Evolutionary conservation across 2,113 vertebrate genomes (phyloP).

Genomic region (Clarias magur): DNA sequence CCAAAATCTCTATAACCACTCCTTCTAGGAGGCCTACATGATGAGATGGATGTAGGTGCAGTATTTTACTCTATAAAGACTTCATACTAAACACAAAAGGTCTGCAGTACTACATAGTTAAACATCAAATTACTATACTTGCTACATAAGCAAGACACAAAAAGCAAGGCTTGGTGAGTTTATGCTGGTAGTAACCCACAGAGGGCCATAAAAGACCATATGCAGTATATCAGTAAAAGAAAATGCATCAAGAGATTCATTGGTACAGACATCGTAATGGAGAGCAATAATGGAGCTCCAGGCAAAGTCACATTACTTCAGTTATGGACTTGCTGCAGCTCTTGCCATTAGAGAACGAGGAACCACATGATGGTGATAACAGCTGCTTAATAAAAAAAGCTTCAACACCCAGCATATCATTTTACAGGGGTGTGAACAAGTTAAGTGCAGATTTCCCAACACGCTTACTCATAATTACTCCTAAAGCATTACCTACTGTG

Average conservation of each 20-base stretch:
- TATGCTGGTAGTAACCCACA: slow-evolving; percentile 22
- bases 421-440: slow-evolving; percentile 46
- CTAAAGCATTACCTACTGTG: neutral
- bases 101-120: neutral
- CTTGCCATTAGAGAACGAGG: slow-evolving; percentile 31
- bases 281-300: slow-evolving; percentile 36
- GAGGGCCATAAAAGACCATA: slow-evolving; percentile 29
- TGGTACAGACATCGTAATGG: slow-evolving; percentile 16
- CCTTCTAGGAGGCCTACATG: neutral
- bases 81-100: neutral
- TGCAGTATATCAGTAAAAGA: slow-evolving; percentile 29
- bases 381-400: slow-evolving; percentile 26
- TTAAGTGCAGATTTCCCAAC: slow-evolving; percentile 39
- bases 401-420: slow-evolving; percentile 33
- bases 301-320: slow-evolving; percentile 28
- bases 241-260: slow-evolving; percentile 23
- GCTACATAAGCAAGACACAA: slow-evolving; percentile 1
- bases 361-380: slow-evolving; percentile 27
- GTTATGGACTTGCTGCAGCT: slow-evolving; percentile 22
- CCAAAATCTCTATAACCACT: neutral
- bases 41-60: neutral
- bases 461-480: slow-evolving; percentile 28
- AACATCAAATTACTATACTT: neutral
- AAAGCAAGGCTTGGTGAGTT: neutral
- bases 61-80: neutral